Conservation (phyloP, 2,888 invertebrate genomes). For the Leucoptera coffeella region DNA sequence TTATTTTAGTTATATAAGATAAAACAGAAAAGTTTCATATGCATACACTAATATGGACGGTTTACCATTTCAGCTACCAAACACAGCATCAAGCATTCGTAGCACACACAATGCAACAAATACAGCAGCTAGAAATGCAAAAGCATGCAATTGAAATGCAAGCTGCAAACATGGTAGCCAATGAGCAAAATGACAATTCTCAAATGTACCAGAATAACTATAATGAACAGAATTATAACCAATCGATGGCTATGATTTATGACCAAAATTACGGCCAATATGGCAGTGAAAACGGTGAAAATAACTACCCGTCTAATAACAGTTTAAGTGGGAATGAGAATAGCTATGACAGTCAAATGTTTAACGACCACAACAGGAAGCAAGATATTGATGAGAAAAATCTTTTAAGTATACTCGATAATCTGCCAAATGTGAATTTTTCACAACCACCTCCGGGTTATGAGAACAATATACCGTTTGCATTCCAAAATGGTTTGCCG, state of each 20-base stretch:
- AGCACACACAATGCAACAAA: slow-evolving; percentile 83
- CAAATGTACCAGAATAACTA: slow-evolving; percentile 21
- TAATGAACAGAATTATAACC: slow-evolving; percentile 16
- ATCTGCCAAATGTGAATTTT: slow-evolving; percentile 37
- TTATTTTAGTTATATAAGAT: too few relatives aligned
- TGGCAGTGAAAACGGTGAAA: slow-evolving; percentile 36
- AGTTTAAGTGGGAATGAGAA: slow-evolving; percentile 45
- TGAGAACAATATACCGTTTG: slow-evolving; percentile 18
- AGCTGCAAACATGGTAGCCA: slow-evolving; percentile 14
- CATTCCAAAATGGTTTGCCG: slow-evolving; percentile 61
- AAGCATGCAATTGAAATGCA: slow-evolving; percentile 59
- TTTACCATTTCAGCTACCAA: slow-evolving; percentile 65
- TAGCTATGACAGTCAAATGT: slow-evolving; percentile 39
- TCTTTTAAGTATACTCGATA: slow-evolving; percentile 21
- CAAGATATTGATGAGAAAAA: slow-evolving; percentile 10
- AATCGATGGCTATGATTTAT: slow-evolving; percentile 8
- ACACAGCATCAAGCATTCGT: slow-evolving; percentile 95
- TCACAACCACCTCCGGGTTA: slow-evolving; percentile 45
- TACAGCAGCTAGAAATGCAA: slow-evolving; percentile 77
- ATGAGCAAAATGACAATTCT: slow-evolving; percentile 23
- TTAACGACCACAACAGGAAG: slow-evolving; percentile 17
- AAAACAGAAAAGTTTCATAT: too few relatives aligned
- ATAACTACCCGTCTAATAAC: slow-evolving; percentile 35
- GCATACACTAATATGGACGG: too few relatives aligned
- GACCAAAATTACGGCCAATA: slow-evolving; percentile 27